Percentiles rank a stretch among this genome's conserved stretches.
Conservation (phyloP, 2,888 invertebrate genomes). For the Parascotia fuliginaria region DNA sequence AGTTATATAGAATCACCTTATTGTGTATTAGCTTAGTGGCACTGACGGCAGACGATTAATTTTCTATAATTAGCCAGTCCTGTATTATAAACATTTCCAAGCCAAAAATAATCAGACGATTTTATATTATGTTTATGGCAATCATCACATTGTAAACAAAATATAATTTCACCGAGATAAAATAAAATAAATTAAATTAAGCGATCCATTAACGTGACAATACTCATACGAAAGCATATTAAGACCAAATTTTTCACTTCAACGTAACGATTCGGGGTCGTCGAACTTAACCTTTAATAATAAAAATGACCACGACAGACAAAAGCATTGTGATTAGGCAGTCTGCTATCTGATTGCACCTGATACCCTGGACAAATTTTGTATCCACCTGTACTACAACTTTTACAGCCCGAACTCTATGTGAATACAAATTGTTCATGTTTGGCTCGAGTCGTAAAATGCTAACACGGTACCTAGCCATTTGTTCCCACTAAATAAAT, state of each 20-base stretch:
- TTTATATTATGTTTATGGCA: too few relatives aligned
- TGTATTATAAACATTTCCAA: too few relatives aligned
- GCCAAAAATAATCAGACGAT: too few relatives aligned
- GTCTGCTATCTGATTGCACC: conserved; percentile 71
- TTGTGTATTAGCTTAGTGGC: too few relatives aligned
- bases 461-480: conserved; percentile 61
- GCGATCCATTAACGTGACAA: not conserved
- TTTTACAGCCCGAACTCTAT: conserved; percentile 68
- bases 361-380: conserved; percentile 58
- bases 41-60: too few relatives aligned
- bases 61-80: too few relatives aligned
- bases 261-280: conserved; percentile 9
- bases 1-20: too few relatives aligned
- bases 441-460: conserved; percentile 75
- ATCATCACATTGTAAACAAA: too few relatives aligned
- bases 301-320: conserved; percentile 51
- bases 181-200: not conserved
- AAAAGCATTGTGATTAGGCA: conserved; percentile 56
- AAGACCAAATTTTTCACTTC: not conserved
- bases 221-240: not conserved
- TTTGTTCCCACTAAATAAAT: conserved; percentile 63
- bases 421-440: conserved; percentile 74
- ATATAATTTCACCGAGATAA: too few relatives aligned
- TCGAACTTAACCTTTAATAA: conserved; percentile 25
- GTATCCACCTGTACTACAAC: conserved; percentile 46